Base-by-base conservation (phyloP, 2,113 vertebrate species). In the Myotis yumanensis region DNA sequence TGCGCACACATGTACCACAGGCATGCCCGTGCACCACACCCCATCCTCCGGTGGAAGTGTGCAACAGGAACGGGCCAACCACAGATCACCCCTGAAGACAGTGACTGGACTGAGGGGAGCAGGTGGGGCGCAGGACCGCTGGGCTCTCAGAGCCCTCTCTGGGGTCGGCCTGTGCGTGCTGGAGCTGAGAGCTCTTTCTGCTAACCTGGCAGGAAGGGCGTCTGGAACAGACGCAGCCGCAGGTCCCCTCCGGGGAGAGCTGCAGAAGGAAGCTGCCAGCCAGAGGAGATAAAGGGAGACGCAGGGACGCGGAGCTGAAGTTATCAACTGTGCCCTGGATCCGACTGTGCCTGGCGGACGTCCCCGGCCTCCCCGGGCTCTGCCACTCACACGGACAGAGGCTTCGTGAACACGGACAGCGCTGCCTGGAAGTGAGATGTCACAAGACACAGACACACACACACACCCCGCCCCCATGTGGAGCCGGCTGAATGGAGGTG, bases 281-380 rank as follows among this genome's bases (percentile, higher is more conserved):
- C 10, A 17, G 32, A 64, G 15, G 57, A 84, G 43, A 57, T n/a
- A 18, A 18, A 92, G 62, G 32, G 10, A 20, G 23, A 46, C 18
- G 18, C 9, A 1, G 1, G n/a, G 57, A 17, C 23, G 43, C 4
- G 0, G 6, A 14, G 76, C 20, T 37, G 57, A 16, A 11, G 30
- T 25, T 17, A 43, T n/a, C 86, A 18, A 7, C 37, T 18, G 17
- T 1, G n/a, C 12, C 79, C 80, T 54, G n/a, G 48, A 40, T 17
- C 75, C 12, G 0, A 62, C 40, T 5, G 7, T 14, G 48, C 91
- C 75, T 16, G 10, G 57, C 43, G 68, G 20, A 54, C 32, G 80
- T 68, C 10, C n/a, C 51, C 16, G n/a, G 54, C 76, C 25, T 51
- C 51, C 46, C 28, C 2, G 0, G 0, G 54, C 73, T 28, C 62